phyloP scores from a whole-genome alignment of 1,140 invertebrate genomes.

The Micrasema minimum region DNA sequence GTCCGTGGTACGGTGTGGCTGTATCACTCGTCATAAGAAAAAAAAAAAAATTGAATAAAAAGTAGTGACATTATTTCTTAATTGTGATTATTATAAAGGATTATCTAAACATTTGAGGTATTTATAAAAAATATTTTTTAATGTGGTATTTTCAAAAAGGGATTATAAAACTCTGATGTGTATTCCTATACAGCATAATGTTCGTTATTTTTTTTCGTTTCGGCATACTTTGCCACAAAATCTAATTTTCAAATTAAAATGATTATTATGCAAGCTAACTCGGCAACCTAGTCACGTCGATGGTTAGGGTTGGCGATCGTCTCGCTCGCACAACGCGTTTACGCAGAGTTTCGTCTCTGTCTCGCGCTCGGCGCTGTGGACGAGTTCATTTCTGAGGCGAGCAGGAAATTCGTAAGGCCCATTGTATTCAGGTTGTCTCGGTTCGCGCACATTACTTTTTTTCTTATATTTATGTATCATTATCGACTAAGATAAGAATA shows the following conservation, averaged over 20 bases:
- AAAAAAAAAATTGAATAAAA: too few relatives aligned
- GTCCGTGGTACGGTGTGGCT: slow-evolving; percentile 33
- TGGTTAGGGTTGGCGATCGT: slow-evolving; percentile 47
- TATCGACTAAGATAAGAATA: slow-evolving; percentile 3
- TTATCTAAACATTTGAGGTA: slow-evolving; percentile 21
- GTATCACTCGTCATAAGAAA: slow-evolving; percentile 27
- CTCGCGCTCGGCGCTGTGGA: slow-evolving; percentile 37
- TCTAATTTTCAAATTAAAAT: slow-evolving; percentile 18
- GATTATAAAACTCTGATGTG: too few relatives aligned
- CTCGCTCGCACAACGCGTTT: slow-evolving; percentile 39
- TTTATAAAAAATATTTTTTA: slow-evolving; percentile 18
- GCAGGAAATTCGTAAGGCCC: slow-evolving; percentile 37
- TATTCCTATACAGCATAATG: too few relatives aligned
- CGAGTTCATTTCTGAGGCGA: slow-evolving; percentile 50
- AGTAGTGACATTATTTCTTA: slow-evolving; percentile 13
- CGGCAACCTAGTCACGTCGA: slow-evolving; percentile 35
- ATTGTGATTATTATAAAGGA: slow-evolving; percentile 25
- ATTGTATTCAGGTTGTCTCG: slow-evolving; percentile 35
- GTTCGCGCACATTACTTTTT: slow-evolving; percentile 38
- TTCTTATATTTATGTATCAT: neutral
- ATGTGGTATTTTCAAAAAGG: too few relatives aligned
- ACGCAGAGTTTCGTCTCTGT: slow-evolving; percentile 30
- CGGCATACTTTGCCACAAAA: neutral
- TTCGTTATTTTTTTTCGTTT: too few relatives aligned
- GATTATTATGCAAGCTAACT: slow-evolving; percentile 35